phyloP scores from a whole-genome alignment of 2,888 invertebrate species.

The Drosophila tripunctata region DNA sequence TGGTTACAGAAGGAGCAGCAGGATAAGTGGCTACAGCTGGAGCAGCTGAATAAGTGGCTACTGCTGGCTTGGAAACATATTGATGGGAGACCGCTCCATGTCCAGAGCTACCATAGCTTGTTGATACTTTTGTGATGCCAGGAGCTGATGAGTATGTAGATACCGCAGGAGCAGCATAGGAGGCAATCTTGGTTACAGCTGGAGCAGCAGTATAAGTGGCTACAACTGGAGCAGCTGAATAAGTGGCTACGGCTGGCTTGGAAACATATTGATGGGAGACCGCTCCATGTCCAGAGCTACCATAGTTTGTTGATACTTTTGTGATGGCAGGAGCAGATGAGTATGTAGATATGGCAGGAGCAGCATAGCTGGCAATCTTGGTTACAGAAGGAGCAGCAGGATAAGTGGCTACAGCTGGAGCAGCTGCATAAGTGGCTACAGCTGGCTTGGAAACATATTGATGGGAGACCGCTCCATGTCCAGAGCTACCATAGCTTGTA shows the following conservation, averaged over 20 bases:
- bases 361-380: constrained; percentile 36
- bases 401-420: neutral
- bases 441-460: constrained; percentile 1
- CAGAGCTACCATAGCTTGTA: neutral
- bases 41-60: constrained; percentile 42
- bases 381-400: constrained; percentile 41
- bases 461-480: neutral
- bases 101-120: constrained; percentile 47
- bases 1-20: neutral
- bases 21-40: constrained; percentile 24
- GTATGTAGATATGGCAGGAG: constrained; percentile 53
- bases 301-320: constrained; percentile 31
- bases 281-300: constrained; percentile 49
- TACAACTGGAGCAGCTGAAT: constrained; percentile 34
- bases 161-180: constrained; percentile 23
- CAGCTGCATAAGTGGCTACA: constrained; percentile 18
- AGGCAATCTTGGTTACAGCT: constrained; percentile 16
- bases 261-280: constrained; percentile 66
- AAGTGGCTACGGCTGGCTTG: constrained; percentile 29
- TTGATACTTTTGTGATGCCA: constrained; percentile 52
- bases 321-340: constrained; percentile 40
- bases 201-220: constrained; percentile 51
- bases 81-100: constrained; percentile 64
- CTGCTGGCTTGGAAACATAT: constrained; percentile 41
- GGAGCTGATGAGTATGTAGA: constrained; percentile 52